Evolutionary conservation across 2,888 invertebrate species (phyloP).

Genomic region (Luperina nickerlii): DNA sequence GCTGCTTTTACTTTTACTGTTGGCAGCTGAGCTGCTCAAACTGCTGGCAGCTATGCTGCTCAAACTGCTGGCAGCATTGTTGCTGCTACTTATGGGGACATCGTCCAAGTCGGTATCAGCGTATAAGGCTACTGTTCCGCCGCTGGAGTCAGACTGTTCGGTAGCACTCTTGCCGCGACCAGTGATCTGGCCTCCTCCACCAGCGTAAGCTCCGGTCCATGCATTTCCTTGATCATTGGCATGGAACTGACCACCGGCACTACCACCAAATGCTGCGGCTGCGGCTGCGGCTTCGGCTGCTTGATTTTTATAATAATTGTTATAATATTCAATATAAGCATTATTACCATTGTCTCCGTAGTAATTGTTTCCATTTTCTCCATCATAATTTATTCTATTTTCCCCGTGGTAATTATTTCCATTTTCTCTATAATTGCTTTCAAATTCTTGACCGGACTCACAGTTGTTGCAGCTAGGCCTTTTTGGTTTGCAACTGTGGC

Average conservation of each 20-base stretch:
- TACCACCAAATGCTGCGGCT: background rate
- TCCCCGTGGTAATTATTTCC: background rate
- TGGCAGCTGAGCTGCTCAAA: background rate
- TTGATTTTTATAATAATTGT: slow-evolving; percentile 19
- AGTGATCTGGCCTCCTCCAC: background rate
- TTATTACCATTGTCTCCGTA: background rate
- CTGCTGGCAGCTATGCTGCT: background rate
- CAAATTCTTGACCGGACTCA: background rate
- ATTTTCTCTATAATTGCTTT: background rate
- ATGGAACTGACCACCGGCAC: background rate
- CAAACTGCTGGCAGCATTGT: background rate
- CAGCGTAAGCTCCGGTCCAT: background rate
- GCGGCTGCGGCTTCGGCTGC: background rate
- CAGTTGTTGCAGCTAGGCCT: background rate
- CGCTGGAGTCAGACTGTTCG: background rate
- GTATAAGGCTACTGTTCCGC: background rate
- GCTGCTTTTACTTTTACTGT: background rate
- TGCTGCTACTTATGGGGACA: background rate
- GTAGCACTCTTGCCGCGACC: background rate
- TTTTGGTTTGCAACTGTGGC: slow-evolving; percentile 7
- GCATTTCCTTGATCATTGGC: background rate
- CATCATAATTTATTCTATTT: background rate
- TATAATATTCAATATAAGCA: slow-evolving; percentile 25
- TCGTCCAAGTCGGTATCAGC: slow-evolving; percentile 12
- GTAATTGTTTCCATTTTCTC: background rate